These are phyloP conservation scores for Papilio elwesi DNA, from an alignment of 2,888 invertebrate species.

Conservation along the genomic window DNA sequence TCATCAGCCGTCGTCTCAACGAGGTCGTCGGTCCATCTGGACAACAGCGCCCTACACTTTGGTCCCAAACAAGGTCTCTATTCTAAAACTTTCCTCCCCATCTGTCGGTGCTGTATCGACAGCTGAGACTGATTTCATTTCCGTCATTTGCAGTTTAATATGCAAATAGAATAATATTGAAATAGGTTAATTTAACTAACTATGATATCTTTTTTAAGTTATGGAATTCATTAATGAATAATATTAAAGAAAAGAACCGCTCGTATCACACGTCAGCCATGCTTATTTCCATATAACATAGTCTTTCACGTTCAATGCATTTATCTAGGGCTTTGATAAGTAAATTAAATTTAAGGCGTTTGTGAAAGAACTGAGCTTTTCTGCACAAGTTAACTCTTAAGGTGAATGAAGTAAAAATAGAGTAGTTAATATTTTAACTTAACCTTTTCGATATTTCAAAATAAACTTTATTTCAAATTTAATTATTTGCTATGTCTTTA, in stretches of 20 bases:
- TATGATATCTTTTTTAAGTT: background rate
- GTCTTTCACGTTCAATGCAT: slow-evolving; percentile 16
- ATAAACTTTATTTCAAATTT: background rate
- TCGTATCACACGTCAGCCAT: background rate
- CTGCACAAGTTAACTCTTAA: background rate
- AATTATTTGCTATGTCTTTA: background rate
- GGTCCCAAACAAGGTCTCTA: no score
- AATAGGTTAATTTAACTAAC: background rate
- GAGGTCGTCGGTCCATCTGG: no score
- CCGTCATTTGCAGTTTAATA: no score
- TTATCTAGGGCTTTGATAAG: background rate
- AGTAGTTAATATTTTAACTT: no score
- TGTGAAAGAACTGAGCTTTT: background rate
- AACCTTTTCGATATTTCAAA: background rate
- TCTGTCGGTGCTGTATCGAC: no score
- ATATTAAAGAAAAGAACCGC: background rate
- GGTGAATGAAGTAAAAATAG: background rate
- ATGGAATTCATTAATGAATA: background rate
- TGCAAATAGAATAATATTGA: no score
- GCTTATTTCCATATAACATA: background rate
- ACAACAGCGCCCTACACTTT: no score
- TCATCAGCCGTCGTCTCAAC: no score
- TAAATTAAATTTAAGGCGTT: slow-evolving; percentile 4
- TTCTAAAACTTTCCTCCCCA: no score
- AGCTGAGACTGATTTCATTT: no score